phyloP scores from a whole-genome alignment of 2,113 vertebrate species.

The Sterrhoptilus dennistouni region DNA sequence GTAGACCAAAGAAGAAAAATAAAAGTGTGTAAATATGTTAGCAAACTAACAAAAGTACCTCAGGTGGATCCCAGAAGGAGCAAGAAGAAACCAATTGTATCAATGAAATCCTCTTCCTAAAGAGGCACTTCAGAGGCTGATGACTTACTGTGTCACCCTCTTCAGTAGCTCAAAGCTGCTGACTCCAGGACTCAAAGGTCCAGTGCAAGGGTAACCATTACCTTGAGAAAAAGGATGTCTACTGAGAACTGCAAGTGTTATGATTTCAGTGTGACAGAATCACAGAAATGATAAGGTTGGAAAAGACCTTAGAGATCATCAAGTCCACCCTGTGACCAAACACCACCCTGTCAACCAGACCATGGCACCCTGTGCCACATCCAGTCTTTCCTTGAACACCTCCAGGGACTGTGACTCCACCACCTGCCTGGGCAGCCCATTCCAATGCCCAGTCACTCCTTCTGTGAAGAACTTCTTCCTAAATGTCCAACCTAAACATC shows the following conservation, averaged over 20 bases:
- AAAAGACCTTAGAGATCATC: neutral
- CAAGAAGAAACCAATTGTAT: neutral
- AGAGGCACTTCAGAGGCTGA: neutral
- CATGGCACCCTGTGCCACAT: neutral
- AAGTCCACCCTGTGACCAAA: neutral
- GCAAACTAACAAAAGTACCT: neutral
- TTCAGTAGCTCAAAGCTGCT: neutral
- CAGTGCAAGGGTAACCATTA: neutral
- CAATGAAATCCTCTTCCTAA: neutral
- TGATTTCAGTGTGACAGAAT: neutral
- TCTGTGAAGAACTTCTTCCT: neutral
- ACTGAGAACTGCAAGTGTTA: neutral
- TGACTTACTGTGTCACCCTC: neutral
- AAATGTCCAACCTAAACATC: neutral
- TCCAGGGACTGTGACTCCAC: neutral
- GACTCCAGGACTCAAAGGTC: neutral
- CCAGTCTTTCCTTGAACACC: neutral
- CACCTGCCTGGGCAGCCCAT: neutral
- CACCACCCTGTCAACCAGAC: neutral
- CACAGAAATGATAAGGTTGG: fast-evolving
- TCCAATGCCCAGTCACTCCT: neutral
- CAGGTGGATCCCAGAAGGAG: neutral
- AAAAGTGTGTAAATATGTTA: neutral
- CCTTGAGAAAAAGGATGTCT: neutral
- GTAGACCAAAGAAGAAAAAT: neutral